phyloP scores from a whole-genome alignment of 92 coral and sea anemone genomes.

The Bergia sp. region DNA sequence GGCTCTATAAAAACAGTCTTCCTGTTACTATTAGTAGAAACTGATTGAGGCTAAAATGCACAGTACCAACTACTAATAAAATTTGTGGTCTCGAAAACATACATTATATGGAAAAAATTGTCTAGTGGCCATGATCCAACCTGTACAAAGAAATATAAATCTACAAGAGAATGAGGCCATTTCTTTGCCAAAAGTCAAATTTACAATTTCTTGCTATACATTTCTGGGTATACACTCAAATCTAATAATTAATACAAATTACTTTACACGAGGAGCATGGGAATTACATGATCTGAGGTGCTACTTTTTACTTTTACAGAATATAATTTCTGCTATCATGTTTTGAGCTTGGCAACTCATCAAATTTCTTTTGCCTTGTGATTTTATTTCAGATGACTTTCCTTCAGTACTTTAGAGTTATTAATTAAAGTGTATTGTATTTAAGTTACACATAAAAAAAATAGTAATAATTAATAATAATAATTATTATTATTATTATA shows the following conservation, averaged over 20 bases:
- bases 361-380: conserved; percentile 7
- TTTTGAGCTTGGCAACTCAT: conserved; percentile 22
- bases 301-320: conserved; percentile 20
- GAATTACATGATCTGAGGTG: conserved; percentile 16
- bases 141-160: not conserved
- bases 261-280: conserved; percentile 14
- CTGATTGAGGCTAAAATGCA: conserved; percentile 23
- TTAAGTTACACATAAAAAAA: conserved; percentile 7
- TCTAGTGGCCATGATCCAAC: conserved; percentile 10
- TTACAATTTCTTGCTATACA: conserved; percentile 17
- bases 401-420: not conserved
- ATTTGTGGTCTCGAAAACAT: conserved; percentile 12
- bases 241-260: conserved; percentile 21
- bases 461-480: not conserved
- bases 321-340: conserved; percentile 19
- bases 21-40: conserved; percentile 18
- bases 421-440: conserved; percentile 19
- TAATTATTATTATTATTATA: no score
- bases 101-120: conserved; percentile 7
- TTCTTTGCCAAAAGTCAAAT: conserved; percentile 15
- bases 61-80: conserved; percentile 15
- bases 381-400: conserved; percentile 5
- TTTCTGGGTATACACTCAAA: conserved; percentile 15
- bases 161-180: conserved; percentile 13
- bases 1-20: conserved; percentile 20